Percentiles rank a stretch among this genome's conserved stretches.
phyloP scores from a whole-genome alignment of 2,113 vertebrate species.

The Delphinus delphis region DNA sequence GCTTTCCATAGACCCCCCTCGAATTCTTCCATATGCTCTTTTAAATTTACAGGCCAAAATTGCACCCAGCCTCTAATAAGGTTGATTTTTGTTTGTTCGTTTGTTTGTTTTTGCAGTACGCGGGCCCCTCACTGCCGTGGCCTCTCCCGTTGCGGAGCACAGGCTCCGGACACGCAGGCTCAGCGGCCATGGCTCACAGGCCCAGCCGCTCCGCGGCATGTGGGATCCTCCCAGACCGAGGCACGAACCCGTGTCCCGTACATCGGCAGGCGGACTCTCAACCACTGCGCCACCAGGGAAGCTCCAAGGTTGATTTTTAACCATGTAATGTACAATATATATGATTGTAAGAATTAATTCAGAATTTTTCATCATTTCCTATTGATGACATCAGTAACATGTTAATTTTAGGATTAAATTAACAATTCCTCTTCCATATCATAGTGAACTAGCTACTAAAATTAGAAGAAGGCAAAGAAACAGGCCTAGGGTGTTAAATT shows the following conservation, averaged over 20 bases:
- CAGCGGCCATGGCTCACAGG: too few species aligned
- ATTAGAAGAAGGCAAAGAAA: background rate
- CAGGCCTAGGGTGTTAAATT: background rate
- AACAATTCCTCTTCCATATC: background rate
- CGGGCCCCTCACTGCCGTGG: too few species aligned
- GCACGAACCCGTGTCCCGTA: too few species aligned
- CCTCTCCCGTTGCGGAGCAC: too few species aligned
- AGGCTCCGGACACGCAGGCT: too few species aligned
- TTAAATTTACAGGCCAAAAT: background rate
- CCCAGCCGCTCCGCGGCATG: too few species aligned
- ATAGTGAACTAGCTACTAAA: conserved; percentile 34
- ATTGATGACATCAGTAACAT: conserved; percentile 14
- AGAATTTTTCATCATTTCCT: conserved; percentile 7
- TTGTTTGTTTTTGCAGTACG: too few species aligned
- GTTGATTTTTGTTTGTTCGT: background rate
- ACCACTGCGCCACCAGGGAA: too few species aligned
- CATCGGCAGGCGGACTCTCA: too few species aligned
- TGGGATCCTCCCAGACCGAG: too few species aligned
- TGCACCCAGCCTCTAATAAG: background rate
- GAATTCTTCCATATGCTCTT: conserved; percentile 21
- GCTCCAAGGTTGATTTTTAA: conserved; percentile 23
- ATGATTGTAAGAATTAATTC: conserved; percentile 24
- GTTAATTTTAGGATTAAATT: conserved; percentile 25
- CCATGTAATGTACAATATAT: background rate
- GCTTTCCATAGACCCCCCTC: background rate